Evolutionary conservation across 2,888 invertebrate genomes (phyloP).

Genomic region (Caenorhabditis plicata): DNA sequence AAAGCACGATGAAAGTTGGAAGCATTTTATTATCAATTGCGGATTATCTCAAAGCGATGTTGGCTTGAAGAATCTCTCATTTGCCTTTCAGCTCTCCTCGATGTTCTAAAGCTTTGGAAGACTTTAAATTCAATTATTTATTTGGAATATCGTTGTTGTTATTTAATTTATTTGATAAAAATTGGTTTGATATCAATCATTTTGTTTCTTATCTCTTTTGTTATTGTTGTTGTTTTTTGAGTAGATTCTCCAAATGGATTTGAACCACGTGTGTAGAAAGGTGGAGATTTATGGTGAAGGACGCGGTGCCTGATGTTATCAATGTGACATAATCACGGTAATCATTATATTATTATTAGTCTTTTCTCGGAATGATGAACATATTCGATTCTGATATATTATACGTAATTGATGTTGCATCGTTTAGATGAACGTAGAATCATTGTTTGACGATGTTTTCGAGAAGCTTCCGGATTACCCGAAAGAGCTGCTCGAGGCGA

Average conservation of each 20-base stretch:
- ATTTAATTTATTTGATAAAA: too few species aligned
- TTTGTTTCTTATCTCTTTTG: too few species aligned
- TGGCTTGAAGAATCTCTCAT: slow-evolving; percentile 24
- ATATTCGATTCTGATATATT: neutral
- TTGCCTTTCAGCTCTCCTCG: slow-evolving; percentile 26
- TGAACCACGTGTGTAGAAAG: too few species aligned
- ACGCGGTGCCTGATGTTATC: neutral
- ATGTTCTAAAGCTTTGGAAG: slow-evolving; percentile 8
- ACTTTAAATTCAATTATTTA: neutral
- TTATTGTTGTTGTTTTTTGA: too few species aligned
- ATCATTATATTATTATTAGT: neutral
- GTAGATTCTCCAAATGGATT: too few species aligned
- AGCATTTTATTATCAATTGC: slow-evolving; percentile 14
- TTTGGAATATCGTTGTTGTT: neutral
- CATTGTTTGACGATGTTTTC: slow-evolving; percentile 42
- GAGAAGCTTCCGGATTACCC: slow-evolving; percentile 45
- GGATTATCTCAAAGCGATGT: slow-evolving; percentile 18
- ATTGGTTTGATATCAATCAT: too few species aligned
- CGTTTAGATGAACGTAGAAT: slow-evolving; percentile 9
- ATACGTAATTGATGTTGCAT: too few species aligned
- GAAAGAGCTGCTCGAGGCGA: slow-evolving; percentile 23
- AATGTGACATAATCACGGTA: neutral
- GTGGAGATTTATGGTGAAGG: too few species aligned
- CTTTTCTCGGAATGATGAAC: neutral
- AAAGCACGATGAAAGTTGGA: slow-evolving; percentile 22